Evolutionary conservation across 2,888 invertebrate genomes (phyloP), one percentile per base, ranked within the genome.

Genomic region (Lasiommata megera): DNA sequence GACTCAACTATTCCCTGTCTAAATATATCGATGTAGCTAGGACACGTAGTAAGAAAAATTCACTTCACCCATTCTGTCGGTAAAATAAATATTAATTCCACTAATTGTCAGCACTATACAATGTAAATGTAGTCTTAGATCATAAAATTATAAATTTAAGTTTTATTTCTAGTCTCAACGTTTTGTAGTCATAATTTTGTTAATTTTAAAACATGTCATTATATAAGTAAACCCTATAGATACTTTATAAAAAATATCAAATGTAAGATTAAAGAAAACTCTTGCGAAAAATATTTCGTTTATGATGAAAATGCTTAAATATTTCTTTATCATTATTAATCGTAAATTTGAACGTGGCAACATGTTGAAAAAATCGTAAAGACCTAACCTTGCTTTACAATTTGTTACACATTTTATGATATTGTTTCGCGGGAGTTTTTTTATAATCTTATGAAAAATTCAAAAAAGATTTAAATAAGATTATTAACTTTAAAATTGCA

Each of bases 161-260:
- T 80, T 86, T 76, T 83, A 80, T 77, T 72, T 88, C 88, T 88
- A 88, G 88, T 88, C 88, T 83, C 80, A 80, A 82, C 70, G 73
- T 76, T 76, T 82, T 74, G 71, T 85, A 85, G 83, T 85, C 79
- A 81, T 87, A 84, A 73, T 62, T 79, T 74, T 77, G 73, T 77
- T 81, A 75, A 74, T 76, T 74, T 76, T 75, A 60, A 58, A 58
- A 58, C 51, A 56, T 58, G 56, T 56, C 55, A 55, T 55, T 62
- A 36, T 60, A 53, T 57, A 37, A 50, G 31, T 31, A 31, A 46
- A 44, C 52, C 46, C 37, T 44, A 31, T 31, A 38, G 37, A 18
- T 46, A 44, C 9, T 52, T 46, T 47, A 52, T 29, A 29, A 47
- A 48, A 51, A 51, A 38, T 37, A 38, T 16, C 9, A 28, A 51